phyloP scores from a whole-genome alignment of 2,113 vertebrate species.

The Gymnogyps californianus region DNA sequence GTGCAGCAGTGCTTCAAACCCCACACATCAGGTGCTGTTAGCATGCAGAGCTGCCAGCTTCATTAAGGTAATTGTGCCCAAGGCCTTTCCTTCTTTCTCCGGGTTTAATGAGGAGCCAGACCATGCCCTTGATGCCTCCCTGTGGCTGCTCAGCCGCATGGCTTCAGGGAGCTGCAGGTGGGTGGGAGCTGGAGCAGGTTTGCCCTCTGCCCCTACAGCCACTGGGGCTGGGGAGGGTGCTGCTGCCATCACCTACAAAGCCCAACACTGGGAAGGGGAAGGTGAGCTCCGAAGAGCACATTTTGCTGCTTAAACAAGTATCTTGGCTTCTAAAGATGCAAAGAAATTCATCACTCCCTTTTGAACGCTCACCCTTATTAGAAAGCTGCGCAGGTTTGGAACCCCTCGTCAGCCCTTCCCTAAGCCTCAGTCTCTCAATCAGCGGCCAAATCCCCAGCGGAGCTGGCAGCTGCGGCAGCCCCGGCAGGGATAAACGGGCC shows the following conservation, averaged over 20 bases:
- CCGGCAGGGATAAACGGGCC: constrained; percentile 39
- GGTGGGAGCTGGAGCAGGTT: background rate
- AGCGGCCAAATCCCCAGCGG: background rate
- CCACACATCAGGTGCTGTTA: background rate
- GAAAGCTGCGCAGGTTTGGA: background rate
- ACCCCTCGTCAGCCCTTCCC: background rate
- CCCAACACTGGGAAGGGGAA: background rate
- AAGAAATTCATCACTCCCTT: background rate
- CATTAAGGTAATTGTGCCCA: background rate
- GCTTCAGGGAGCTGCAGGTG: background rate
- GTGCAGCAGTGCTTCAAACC: background rate
- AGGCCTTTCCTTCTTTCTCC: background rate
- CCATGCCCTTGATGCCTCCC: background rate
- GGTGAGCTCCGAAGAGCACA: background rate
- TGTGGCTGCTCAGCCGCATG: background rate
- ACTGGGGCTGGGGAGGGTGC: background rate
- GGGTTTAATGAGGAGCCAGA: background rate
- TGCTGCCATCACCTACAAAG: background rate
- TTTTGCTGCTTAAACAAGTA: background rate
- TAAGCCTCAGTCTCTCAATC: background rate
- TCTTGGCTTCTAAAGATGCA: background rate
- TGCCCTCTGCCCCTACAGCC: background rate
- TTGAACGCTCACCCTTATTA: background rate
- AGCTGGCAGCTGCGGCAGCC: constrained; percentile 4
- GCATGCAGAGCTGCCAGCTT: background rate